A percentile compares a stretch with the other conserved stretches of the same genome.
Evolutionary conservation across 2,888 invertebrate species (phyloP).

Genomic region (Leucophenga montana): DNA sequence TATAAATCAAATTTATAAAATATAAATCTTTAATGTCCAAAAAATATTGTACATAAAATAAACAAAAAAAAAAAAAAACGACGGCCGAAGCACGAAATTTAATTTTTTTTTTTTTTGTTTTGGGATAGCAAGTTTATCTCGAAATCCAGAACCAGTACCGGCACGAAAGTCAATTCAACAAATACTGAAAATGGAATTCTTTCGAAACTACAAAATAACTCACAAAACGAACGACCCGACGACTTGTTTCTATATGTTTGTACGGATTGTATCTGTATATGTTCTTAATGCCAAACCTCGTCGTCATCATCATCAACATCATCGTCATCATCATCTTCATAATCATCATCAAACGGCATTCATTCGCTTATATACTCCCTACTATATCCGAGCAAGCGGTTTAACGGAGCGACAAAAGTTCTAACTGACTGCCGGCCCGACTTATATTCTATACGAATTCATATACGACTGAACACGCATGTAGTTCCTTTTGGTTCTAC

Average conservation of each 20-base stretch:
- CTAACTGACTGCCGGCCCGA: conserved; percentile 9
- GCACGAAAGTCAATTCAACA: conserved; percentile 68
- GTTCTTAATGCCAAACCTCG: conserved; percentile 41
- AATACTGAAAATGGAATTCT: conserved; percentile 69
- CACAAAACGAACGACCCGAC: conserved; percentile 44
- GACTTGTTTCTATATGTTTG: conserved; percentile 24
- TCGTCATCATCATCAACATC: conserved; percentile 8
- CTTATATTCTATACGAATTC: conserved; percentile 23
- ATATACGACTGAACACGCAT: conserved; percentile 48
- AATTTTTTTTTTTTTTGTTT: no score
- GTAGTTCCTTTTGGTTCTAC: conserved; percentile 37
- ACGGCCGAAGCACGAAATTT: conserved; percentile 8
- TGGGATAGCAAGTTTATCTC: background rate
- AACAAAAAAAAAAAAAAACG: conserved; percentile 19
- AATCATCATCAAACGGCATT: background rate
- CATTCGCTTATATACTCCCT: background rate
- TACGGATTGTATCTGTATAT: conserved; percentile 35
- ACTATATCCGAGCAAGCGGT: no score
- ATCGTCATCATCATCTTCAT: no score
- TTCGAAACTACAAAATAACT: conserved; percentile 64
- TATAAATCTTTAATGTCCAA: no score
- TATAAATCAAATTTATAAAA: no score
- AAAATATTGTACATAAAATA: background rate
- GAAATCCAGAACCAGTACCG: conserved; percentile 48
- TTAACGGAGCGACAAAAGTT: background rate